Percentiles rank a stretch among this genome's conserved stretches.
Conservation (phyloP, 2,113 vertebrate genomes). For the Vombatus ursinus region DNA sequence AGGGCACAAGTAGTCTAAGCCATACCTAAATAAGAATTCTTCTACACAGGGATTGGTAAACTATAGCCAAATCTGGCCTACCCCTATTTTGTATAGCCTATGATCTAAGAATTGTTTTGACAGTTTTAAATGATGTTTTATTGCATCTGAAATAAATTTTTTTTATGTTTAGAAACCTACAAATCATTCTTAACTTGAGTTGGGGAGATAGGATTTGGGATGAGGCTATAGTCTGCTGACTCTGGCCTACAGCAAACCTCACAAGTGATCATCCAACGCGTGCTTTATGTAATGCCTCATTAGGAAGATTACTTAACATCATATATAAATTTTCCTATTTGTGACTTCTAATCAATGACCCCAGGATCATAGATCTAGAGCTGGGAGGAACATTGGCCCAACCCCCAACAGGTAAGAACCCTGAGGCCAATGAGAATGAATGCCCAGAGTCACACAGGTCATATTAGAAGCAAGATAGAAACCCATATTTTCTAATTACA, state of each 20-base stretch:
- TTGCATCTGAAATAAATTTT: too few relatives aligned
- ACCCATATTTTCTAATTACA: neutral
- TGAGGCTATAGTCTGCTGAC: too few relatives aligned
- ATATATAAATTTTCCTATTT: neutral
- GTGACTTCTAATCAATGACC: neutral
- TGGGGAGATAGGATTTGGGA: too few relatives aligned
- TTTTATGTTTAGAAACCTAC: too few relatives aligned
- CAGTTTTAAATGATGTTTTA: too few relatives aligned
- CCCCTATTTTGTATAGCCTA: neutral
- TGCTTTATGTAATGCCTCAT: too few relatives aligned
- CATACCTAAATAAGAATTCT: neutral
- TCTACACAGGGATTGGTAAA: neutral
- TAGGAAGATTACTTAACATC: neutral
- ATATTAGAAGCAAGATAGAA: neutral
- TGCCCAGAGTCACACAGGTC: neutral
- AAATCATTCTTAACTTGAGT: too few relatives aligned
- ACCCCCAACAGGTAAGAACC: neutral
- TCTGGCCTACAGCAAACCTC: too few relatives aligned
- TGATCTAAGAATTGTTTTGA: too few relatives aligned
- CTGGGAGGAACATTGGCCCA: neutral
- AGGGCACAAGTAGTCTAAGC: neutral
- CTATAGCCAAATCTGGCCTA: neutral
- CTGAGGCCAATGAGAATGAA: neutral
- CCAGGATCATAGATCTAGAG: neutral
- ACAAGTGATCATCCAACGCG: too few relatives aligned